Evolutionary conservation across 2,888 invertebrate species (phyloP), one percentile per base, ranked within the genome.

Genomic region (Lasioglossum morio): DNA sequence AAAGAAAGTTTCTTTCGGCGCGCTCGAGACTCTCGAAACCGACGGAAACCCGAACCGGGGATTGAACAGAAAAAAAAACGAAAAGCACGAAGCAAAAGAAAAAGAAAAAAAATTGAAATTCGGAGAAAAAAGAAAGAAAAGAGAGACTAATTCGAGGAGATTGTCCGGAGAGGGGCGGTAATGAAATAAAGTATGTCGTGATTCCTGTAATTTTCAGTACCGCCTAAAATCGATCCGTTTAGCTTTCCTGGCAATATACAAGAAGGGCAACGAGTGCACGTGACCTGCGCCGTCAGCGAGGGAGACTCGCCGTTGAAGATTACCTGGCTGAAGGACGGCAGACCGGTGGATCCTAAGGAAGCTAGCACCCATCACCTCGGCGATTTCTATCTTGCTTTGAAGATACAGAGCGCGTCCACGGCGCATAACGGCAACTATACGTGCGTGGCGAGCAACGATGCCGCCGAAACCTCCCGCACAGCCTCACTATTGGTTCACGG

Each of bases 261-360:
- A 86, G 95, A 95, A 85, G 96, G 96, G 40, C 95, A 95, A 72
- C 93, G 96, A 84, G 95, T 96, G 53, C 95, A 95, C 91, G 95
- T 96, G 79, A 95, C 95, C 87, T 96, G 96, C 92, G 95, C 95
- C 75, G 95, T 96, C 86, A 95, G 95, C 91, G 95, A 96, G 86
- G 96, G 96, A 72, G 96, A 96, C 92, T 95, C 96, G 82, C 96
- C 96, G 74, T 94, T 96, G 82, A 95, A 94, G 90, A 96, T 96
- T 87, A 94, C 94, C 81, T 96, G 96, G 96, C 95, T 96, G 84
- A 96, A 96, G 94, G 96, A 96, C 91, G 96, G 96, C 63, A 93
- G 95, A 53, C 94, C 95, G 3, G 95, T 96, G 82, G 95, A 95
- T 66, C 94, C 94, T 79, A 95, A 95, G 81, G 94, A 94, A 63